A percentile compares a stretch with the other conserved stretches of the same genome.
These are phyloP conservation scores for Aphidius gifuensis DNA, from an alignment of 1,140 invertebrate species.

Conservation along the genomic window DNA sequence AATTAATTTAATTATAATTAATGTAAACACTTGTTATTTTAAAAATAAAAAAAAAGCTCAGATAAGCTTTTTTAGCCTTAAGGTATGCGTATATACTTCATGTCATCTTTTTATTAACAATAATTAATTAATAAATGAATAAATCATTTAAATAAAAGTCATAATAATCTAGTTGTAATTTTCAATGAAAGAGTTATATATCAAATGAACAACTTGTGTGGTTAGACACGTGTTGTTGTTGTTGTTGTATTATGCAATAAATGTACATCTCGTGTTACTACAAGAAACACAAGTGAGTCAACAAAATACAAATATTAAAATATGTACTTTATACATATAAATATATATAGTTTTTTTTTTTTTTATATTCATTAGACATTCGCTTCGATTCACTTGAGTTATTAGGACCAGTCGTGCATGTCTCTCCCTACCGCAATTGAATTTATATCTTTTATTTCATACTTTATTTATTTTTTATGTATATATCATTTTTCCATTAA, in stretches of 20 bases:
- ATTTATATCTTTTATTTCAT: no score
- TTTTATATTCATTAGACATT: slow-evolving; percentile 24
- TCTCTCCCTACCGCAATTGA: no score
- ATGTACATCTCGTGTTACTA: slow-evolving; percentile 39
- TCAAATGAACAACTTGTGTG: slow-evolving; percentile 24
- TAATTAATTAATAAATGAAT: background rate
- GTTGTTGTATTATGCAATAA: slow-evolving; percentile 33
- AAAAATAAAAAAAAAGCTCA: no score
- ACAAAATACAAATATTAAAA: slow-evolving; percentile 4
- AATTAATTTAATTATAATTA: background rate
- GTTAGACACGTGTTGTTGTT: slow-evolving; percentile 26
- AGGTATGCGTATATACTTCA: no score
- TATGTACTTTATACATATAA: background rate
- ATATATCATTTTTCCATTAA: no score
- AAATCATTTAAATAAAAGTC: background rate
- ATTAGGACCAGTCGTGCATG: slow-evolving; percentile 15
- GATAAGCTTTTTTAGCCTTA: no score
- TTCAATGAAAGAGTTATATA: background rate
- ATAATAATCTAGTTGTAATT: slow-evolving; percentile 37
- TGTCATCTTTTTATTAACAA: background rate
- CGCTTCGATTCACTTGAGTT: slow-evolving; percentile 30
- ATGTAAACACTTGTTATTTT: no score
- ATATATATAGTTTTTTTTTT: background rate
- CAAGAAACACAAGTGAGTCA: slow-evolving; percentile 19
- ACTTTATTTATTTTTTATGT: no score